These are phyloP conservation scores for Mylabris phalerata DNA, from an alignment of 1,140 invertebrate species.

Conservation along the genomic window DNA sequence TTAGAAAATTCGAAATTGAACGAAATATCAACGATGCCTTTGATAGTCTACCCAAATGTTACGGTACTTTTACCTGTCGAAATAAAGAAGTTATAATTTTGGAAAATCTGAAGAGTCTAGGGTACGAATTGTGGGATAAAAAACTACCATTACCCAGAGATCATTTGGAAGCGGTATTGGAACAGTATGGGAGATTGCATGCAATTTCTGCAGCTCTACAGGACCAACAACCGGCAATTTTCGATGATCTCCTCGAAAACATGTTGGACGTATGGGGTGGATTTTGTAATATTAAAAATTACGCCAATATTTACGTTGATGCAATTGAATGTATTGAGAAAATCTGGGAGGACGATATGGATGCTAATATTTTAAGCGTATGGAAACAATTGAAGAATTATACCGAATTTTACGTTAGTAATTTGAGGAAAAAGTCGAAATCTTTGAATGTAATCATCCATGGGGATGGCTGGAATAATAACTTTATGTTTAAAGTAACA, in stretches of 20 bases:
- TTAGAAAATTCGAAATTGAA: constrained; percentile 34
- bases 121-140: constrained; percentile 45
- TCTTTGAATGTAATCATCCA: constrained; percentile 14
- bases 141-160: constrained; percentile 42
- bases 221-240: constrained; percentile 34
- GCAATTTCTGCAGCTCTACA: constrained; percentile 46
- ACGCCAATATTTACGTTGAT: not conserved
- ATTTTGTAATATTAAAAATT: constrained; percentile 30
- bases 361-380: constrained; percentile 7
- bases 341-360: constrained; percentile 13
- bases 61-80: constrained; percentile 38
- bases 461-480: constrained; percentile 31
- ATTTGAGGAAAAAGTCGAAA: constrained; percentile 43
- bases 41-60: constrained; percentile 37
- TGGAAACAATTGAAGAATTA: constrained; percentile 1
- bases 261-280: constrained; percentile 19
- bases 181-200: constrained; percentile 47
- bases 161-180: constrained; percentile 43
- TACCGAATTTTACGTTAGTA: constrained; percentile 28
- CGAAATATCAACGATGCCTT: too few relatives aligned
- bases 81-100: constrained; percentile 47
- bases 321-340: constrained; percentile 4
- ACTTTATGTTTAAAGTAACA: constrained; percentile 26
- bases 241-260: constrained; percentile 11
- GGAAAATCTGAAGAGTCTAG: constrained; percentile 46